These are phyloP conservation scores for Leptinotarsa defecta DNA, from an alignment of 1,140 invertebrate genomes.

Conservation along the genomic window DNA sequence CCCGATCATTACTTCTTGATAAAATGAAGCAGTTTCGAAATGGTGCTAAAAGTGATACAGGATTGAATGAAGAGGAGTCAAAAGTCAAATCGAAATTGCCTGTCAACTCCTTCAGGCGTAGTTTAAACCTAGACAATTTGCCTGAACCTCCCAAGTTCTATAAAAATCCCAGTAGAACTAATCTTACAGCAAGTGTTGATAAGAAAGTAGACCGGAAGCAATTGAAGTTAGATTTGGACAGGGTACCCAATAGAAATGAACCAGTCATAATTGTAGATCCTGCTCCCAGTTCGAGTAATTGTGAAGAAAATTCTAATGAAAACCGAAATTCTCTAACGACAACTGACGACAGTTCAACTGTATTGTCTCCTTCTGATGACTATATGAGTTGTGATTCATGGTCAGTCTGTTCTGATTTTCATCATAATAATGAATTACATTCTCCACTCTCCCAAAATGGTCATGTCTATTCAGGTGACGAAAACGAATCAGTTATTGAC, in stretches of 20 bases:
- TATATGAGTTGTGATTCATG: conserved; percentile 69
- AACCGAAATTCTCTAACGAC: conserved; percentile 55
- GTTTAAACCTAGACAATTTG: conserved; percentile 49
- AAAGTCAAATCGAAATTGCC: conserved; percentile 51
- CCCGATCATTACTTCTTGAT: conserved; percentile 43
- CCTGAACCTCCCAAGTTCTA: conserved; percentile 37
- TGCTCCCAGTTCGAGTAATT: conserved; percentile 55
- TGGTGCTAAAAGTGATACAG: conserved; percentile 37
- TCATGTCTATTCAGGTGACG: conserved; percentile 52
- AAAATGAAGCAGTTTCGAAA: conserved; percentile 44
- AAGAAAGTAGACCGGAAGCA: conserved; percentile 56
- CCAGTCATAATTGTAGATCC: conserved; percentile 60
- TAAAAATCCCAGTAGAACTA: conserved; percentile 25
- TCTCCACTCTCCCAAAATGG: conserved; percentile 63
- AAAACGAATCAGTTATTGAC: conserved; percentile 68
- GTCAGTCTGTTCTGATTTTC: conserved; percentile 68
- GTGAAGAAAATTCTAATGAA: conserved; percentile 54
- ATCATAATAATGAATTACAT: conserved; percentile 49
- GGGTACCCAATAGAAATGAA: conserved; percentile 61
- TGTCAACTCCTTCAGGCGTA: conserved; percentile 48
- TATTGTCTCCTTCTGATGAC: conserved; percentile 67
- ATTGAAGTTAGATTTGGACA: conserved; percentile 71
- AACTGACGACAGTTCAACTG: conserved; percentile 54
- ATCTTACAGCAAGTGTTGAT: conserved; percentile 26
- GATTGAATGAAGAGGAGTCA: conserved; percentile 32